These are phyloP conservation scores for Bufo bufo DNA, from an alignment of 2,113 vertebrate species.

Conservation along the genomic window DNA sequence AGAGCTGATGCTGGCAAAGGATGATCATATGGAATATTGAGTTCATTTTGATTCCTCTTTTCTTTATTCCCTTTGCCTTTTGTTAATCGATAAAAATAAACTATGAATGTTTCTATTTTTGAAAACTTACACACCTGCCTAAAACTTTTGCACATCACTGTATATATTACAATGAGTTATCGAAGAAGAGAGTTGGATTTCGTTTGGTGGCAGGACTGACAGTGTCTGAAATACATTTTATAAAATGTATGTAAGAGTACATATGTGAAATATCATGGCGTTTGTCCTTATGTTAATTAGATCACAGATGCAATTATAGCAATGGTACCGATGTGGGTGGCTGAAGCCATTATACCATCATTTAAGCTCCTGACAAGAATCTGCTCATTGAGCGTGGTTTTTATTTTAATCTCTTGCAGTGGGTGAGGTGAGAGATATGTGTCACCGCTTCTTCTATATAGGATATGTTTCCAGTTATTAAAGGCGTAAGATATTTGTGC, in stretches of 20 bases:
- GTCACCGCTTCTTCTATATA: constrained; percentile 43
- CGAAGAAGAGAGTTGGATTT: neutral
- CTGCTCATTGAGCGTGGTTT: constrained; percentile 44
- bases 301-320: constrained; percentile 43
- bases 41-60: no score
- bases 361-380: constrained; percentile 48
- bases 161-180: no score
- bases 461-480: constrained; percentile 7
- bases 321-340: constrained; percentile 48
- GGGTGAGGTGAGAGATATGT: constrained; percentile 57
- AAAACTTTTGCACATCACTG: no score
- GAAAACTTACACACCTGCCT: no score
- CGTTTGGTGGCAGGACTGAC: neutral
- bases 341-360: constrained; percentile 47
- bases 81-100: no score
- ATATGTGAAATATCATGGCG: constrained; percentile 13
- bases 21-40: no score
- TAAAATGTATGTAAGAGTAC: neutral
- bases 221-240: neutral
- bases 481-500: neutral
- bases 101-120: no score
- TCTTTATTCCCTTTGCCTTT: no score
- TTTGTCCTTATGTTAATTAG: constrained; percentile 17
- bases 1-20: no score
- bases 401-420: constrained; percentile 54